Percentiles rank a stretch among this genome's conserved stretches.
These are phyloP conservation scores for Tipula vernalis DNA, from an alignment of 2,888 invertebrate species.

Conservation along the genomic window DNA sequence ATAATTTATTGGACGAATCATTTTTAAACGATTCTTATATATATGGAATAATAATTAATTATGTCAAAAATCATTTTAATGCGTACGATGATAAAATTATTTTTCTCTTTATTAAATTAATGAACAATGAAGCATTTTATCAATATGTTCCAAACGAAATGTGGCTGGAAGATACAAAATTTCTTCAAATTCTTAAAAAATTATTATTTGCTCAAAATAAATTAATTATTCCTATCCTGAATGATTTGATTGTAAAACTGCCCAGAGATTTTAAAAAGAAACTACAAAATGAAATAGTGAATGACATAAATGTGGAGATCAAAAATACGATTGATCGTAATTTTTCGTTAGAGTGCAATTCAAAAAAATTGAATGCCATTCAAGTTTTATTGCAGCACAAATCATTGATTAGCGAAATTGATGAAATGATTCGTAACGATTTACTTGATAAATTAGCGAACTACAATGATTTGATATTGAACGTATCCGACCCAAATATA, in stretches of 20 bases:
- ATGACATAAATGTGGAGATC: not conserved
- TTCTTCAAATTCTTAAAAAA: not conserved
- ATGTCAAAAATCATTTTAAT: not conserved
- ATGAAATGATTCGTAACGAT: not conserved
- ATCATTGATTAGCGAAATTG: not conserved
- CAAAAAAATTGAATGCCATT: not conserved
- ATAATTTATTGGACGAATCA: not conserved
- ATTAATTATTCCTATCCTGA: not conserved
- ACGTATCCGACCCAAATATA: not conserved
- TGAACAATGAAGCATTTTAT: not conserved
- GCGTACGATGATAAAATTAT: not conserved
- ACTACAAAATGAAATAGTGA: not conserved
- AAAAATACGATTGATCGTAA: not conserved
- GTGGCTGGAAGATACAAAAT: not conserved
- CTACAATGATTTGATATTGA: not conserved
- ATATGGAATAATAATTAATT: not conserved
- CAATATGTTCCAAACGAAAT: not conserved
- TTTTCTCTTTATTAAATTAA: not conserved
- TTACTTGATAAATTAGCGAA: not conserved
- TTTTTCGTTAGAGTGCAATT: not conserved
- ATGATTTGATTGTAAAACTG: not conserved
- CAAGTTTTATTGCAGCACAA: not conserved
- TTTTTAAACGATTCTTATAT: not conserved
- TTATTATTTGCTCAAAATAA: not conserved
- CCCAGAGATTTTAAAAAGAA: not conserved